A percentile compares a stretch with the other conserved stretches of the same genome.
phyloP scores from a whole-genome alignment of 2,797 vertebrate genomes.

The Ara ararauna region DNA sequence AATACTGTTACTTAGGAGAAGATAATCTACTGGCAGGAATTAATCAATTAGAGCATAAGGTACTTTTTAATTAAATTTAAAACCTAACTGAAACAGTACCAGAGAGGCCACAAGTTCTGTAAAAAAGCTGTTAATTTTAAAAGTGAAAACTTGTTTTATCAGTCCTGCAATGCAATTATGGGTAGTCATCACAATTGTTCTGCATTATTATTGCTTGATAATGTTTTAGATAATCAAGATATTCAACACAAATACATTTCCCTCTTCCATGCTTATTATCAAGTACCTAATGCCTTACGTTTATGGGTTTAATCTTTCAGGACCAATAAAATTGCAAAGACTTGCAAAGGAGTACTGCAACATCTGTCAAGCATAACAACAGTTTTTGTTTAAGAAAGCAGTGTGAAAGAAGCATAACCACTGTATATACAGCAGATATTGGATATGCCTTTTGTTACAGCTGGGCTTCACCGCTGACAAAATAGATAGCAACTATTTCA shows the following conservation, averaged over 20 bases:
- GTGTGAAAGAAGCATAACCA: neutral
- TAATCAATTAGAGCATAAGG: neutral
- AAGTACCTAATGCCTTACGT: neutral
- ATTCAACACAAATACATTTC: neutral
- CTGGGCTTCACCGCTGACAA: neutral
- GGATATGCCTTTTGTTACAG: neutral
- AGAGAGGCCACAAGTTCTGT: neutral
- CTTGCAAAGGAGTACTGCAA: neutral
- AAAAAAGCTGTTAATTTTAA: neutral
- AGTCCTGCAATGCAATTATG: neutral
- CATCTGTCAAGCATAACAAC: neutral
- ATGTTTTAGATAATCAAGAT: neutral
- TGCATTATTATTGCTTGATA: neutral
- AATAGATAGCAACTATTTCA: neutral
- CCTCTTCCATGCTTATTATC: neutral
- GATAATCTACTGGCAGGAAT: neutral
- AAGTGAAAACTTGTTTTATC: neutral
- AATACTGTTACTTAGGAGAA: neutral
- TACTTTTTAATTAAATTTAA: neutral
- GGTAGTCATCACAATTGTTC: neutral
- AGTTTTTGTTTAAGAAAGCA: neutral
- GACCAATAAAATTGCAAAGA: neutral
- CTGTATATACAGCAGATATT: neutral
- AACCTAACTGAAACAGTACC: neutral
- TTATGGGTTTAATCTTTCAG: neutral